These are phyloP conservation scores for Zelostemma sp. DNA, from an alignment of 1,140 invertebrate genomes.

Conservation along the genomic window DNA sequence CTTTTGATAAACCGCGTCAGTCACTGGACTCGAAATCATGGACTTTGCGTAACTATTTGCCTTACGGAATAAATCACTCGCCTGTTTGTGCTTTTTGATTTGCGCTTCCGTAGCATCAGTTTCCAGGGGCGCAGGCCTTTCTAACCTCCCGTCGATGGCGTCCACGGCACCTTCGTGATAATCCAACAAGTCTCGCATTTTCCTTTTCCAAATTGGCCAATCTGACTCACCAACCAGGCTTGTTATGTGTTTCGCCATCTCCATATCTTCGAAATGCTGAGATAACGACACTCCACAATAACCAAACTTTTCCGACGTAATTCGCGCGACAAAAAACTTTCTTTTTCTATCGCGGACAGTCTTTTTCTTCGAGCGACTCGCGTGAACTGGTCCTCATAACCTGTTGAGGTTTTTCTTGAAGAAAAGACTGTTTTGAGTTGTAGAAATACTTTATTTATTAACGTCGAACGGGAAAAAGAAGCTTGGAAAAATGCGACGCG, in stretches of 20 bases:
- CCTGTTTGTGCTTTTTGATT: slow-evolving; percentile 23
- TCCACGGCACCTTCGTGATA: slow-evolving; percentile 44
- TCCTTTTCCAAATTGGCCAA: slow-evolving; percentile 40
- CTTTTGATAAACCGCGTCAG: slow-evolving; percentile 36
- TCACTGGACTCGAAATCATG: slow-evolving; percentile 31
- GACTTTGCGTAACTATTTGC: slow-evolving; percentile 35
- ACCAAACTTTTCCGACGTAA: too few relatives aligned
- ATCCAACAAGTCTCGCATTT: slow-evolving; percentile 40
- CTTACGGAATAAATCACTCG: slow-evolving; percentile 27
- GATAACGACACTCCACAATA: too few relatives aligned
- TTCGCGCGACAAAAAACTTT: too few relatives aligned
- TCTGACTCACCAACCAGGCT: slow-evolving; percentile 33
- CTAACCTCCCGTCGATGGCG: slow-evolving; percentile 36
- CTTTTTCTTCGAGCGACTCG: too few relatives aligned
- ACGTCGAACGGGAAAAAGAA: too few relatives aligned
- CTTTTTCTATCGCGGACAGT: too few relatives aligned
- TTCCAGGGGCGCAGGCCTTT: slow-evolving; percentile 19
- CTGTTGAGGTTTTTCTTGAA: too few relatives aligned
- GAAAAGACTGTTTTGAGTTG: too few relatives aligned
- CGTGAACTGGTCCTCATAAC: too few relatives aligned
- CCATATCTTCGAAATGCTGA: slow-evolving; percentile 12
- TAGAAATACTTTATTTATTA: too few relatives aligned
- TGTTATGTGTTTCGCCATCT: slow-evolving; percentile 38
- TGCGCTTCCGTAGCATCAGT: slow-evolving; percentile 13
- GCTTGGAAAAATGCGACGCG: too few relatives aligned